A percentile compares a stretch with the other conserved stretches of the same genome.
Conservation (phyloP, 37 sponge, comb jelly and placozoan species). For the Petrosia ficiformis region DNA sequence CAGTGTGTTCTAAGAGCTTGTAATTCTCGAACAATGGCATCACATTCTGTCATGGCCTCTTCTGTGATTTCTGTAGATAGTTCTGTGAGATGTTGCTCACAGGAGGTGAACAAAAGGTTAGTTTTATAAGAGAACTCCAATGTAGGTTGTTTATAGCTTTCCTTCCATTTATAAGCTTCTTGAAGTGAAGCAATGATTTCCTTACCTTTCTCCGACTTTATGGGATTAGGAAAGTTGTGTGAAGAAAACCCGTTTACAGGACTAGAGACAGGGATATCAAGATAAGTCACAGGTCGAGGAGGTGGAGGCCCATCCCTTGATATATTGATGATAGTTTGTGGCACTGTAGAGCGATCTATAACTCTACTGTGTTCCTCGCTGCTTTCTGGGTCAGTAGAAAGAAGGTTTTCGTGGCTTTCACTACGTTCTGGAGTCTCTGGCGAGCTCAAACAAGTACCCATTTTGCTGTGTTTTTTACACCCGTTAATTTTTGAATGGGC, state of each 20-base stretch:
- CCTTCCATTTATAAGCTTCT: constrained; percentile 44
- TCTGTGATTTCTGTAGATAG: constrained; percentile 25
- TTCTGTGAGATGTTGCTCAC: constrained; percentile 47
- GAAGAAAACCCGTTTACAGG: background rate
- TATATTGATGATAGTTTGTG: background rate
- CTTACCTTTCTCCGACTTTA: background rate
- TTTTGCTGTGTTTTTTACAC: too few species aligned
- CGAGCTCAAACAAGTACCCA: too few species aligned
- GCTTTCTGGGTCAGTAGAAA: too few species aligned
- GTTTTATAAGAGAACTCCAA: constrained; percentile 41
- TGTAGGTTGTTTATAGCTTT: constrained; percentile 21
- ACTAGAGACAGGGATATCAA: background rate
- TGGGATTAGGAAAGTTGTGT: too few species aligned
- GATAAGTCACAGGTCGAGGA: background rate
- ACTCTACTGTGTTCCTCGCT: too few species aligned
- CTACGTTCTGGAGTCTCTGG: too few species aligned
- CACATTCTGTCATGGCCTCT: constrained; percentile 38
- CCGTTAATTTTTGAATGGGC: too few species aligned
- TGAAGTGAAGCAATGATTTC: background rate
- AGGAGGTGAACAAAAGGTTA: constrained; percentile 59
- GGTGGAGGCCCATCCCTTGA: background rate
- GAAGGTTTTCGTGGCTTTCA: too few species aligned
- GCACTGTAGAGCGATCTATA: background rate
- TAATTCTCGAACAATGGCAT: constrained; percentile 47
- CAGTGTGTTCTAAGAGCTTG: constrained; percentile 42